Evolutionary conservation across 2,888 invertebrate species (phyloP).

Genomic region (Oasisia sp.): DNA sequence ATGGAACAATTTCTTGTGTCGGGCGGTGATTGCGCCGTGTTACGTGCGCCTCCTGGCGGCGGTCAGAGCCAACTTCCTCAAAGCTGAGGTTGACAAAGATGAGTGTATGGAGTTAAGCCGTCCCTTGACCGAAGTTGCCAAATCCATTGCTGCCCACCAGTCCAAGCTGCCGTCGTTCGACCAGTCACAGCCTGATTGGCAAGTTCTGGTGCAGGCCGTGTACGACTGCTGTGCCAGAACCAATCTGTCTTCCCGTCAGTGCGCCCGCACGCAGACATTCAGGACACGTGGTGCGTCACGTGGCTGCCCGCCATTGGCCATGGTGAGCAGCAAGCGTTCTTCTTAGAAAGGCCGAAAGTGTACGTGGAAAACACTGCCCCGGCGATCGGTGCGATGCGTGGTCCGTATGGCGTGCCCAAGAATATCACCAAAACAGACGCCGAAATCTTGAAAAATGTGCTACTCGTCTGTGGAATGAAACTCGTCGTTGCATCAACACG

Average conservation of each 20-base stretch:
- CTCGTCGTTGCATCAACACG: constrained; percentile 36
- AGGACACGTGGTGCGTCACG: constrained; percentile 27
- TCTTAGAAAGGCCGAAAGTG: constrained; percentile 27
- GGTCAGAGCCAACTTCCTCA: constrained; percentile 35
- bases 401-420: background rate
- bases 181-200: constrained; percentile 33
- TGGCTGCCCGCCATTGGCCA: constrained; percentile 41
- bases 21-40: constrained; percentile 46
- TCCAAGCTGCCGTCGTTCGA: constrained; percentile 35
- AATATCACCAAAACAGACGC: constrained; percentile 27
- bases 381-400: background rate
- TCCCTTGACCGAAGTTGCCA: constrained; percentile 32
- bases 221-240: constrained; percentile 33
- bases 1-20: constrained; percentile 52
- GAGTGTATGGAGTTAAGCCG: constrained; percentile 29
- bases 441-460: constrained; percentile 39
- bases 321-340: constrained; percentile 39
- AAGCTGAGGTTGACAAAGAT: background rate
- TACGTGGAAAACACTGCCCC: background rate
- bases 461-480: constrained; percentile 41
- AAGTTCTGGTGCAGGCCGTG: constrained; percentile 35
- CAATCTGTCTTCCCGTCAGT: constrained; percentile 38
- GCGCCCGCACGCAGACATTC: constrained; percentile 17
- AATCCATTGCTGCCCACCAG: constrained; percentile 34
- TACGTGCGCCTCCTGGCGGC: constrained; percentile 40